These are phyloP conservation scores for Acanthurus leucopareius DNA, from an alignment of 2,797 vertebrate genomes.

Conservation along the genomic window DNA sequence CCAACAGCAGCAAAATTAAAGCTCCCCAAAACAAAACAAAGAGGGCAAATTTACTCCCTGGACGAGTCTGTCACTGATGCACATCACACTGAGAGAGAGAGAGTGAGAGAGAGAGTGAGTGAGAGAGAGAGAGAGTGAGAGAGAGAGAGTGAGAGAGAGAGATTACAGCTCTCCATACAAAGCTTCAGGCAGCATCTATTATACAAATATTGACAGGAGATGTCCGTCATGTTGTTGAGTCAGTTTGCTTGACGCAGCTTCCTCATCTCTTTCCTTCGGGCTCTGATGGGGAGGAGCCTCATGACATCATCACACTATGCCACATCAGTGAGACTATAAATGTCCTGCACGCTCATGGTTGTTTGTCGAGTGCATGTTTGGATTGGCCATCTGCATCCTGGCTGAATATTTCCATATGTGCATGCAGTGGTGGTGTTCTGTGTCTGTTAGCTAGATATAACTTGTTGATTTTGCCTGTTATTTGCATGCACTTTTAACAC, in stretches of 20 bases:
- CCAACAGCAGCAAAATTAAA: slow-evolving; percentile 89
- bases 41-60: slow-evolving; percentile 81
- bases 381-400: slow-evolving; percentile 9
- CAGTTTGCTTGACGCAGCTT: slow-evolving; percentile 54
- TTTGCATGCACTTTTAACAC: too few species aligned
- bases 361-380: slow-evolving; percentile 8
- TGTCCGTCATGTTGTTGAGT: slow-evolving; percentile 59
- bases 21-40: slow-evolving; percentile 86
- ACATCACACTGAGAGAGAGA: slow-evolving; percentile 35
- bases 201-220: slow-evolving; percentile 77
- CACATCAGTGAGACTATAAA: slow-evolving; percentile 37
- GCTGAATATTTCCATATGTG: too few species aligned
- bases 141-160: slow-evolving; percentile 2
- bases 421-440: too few species aligned
- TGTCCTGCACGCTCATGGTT: slow-evolving; percentile 10
- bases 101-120: slow-evolving; percentile 25
- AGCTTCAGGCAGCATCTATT: slow-evolving; percentile 61
- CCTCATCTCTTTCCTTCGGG: slow-evolving; percentile 32
- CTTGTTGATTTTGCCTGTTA: too few species aligned
- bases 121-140: too few species aligned
- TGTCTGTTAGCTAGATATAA: too few species aligned
- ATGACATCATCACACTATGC: slow-evolving; percentile 31
- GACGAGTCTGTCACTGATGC: slow-evolving; percentile 79
- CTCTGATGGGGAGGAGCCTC: slow-evolving; percentile 29
- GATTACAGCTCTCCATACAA: slow-evolving; percentile 12